phyloP scores from a whole-genome alignment of 2,113 vertebrate genomes.

The Dipodomys merriami region DNA sequence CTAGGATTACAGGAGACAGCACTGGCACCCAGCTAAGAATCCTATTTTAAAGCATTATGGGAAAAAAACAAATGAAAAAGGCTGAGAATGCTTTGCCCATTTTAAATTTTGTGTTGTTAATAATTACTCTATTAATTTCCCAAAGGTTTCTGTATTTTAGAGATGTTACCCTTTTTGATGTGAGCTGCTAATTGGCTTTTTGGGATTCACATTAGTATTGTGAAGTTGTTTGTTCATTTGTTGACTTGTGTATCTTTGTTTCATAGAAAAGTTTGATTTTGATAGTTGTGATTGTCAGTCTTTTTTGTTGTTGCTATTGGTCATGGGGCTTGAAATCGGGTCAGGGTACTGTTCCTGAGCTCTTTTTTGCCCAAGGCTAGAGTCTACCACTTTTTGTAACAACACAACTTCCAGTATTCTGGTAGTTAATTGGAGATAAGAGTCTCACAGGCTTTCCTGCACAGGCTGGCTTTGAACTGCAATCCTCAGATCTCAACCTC shows the following conservation, averaged over 20 bases:
- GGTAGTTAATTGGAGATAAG: too few relatives aligned
- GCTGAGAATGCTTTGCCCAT: not conserved
- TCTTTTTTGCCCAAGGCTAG: too few relatives aligned
- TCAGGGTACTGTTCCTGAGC: too few relatives aligned
- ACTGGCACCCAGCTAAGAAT: too few relatives aligned
- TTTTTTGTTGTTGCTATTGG: not conserved
- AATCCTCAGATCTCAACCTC: too few relatives aligned
- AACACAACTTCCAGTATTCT: too few relatives aligned
- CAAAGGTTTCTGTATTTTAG: not conserved
- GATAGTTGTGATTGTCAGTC: not conserved
- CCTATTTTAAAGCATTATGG: too few relatives aligned
- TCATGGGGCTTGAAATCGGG: not conserved
- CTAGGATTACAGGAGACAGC: too few relatives aligned
- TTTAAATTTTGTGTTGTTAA: not conserved
- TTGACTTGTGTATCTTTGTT: not conserved
- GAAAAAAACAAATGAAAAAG: not conserved
- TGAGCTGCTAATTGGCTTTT: not conserved
- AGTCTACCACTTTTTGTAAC: too few relatives aligned
- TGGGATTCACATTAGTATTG: not conserved
- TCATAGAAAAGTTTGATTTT: not conserved
- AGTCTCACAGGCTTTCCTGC: too few relatives aligned
- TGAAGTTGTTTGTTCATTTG: not conserved
- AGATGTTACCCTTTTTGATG: not conserved
- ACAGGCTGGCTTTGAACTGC: too few relatives aligned
- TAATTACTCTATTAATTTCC: slow-evolving; percentile 36